Percentiles rank a stretch among this genome's conserved stretches.
Conservation (phyloP, 2,113 vertebrate genomes). For the Trachemys scripta region DNA sequence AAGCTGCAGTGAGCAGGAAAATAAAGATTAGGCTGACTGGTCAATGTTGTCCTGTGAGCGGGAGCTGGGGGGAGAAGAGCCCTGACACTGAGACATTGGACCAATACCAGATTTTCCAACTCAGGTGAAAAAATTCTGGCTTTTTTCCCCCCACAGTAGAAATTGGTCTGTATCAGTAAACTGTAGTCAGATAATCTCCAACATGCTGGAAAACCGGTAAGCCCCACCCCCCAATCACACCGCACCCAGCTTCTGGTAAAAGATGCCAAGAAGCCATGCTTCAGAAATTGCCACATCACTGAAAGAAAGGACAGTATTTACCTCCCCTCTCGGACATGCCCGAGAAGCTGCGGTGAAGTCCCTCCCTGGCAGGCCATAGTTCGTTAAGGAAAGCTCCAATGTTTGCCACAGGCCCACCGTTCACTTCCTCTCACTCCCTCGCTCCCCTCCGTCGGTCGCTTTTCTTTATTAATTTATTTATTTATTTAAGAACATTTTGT, state of each 20-base stretch:
- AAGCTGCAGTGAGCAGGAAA: background rate
- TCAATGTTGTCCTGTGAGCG: background rate
- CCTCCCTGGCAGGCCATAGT: accelerated
- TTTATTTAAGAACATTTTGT: slow-evolving; percentile 15
- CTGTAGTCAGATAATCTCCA: background rate
- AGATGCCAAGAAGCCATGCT: background rate
- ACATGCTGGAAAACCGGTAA: background rate
- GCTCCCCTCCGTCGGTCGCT: background rate
- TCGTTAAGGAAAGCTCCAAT: accelerated
- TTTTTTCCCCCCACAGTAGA: background rate
- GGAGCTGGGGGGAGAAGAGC: background rate
- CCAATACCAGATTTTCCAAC: background rate
- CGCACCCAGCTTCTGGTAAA: background rate
- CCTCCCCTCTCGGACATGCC: background rate
- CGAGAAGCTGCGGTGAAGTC: background rate
- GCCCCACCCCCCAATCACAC: background rate
- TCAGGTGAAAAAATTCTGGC: background rate
- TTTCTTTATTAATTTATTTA: background rate
- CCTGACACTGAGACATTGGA: background rate
- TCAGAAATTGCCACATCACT: background rate
- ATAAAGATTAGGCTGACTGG: background rate
- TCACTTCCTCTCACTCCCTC: background rate
- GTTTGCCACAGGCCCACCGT: background rate
- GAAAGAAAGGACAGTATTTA: background rate
- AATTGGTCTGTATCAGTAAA: too few relatives aligned